Evolutionary conservation across 2,797 vertebrate genomes (phyloP).

Genomic region (Cirrhinus molitorella): DNA sequence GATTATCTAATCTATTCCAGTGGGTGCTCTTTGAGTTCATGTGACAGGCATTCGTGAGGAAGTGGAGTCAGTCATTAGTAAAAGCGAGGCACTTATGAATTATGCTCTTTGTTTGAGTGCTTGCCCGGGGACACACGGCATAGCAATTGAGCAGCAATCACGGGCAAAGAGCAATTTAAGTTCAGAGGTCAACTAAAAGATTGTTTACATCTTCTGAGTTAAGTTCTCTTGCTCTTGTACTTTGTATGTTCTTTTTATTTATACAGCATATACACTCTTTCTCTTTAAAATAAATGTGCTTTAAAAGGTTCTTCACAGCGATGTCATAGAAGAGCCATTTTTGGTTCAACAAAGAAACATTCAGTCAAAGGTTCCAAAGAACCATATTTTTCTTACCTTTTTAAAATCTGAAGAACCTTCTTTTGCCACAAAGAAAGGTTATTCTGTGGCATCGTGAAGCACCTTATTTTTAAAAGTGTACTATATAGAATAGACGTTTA

Average conservation of each 20-base stretch:
- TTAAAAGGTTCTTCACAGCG: no score
- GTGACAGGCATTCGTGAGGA: conserved; percentile 61
- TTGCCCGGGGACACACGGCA: conserved; percentile 54
- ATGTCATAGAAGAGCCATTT: no score
- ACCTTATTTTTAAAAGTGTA: no score
- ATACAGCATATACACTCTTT: not conserved
- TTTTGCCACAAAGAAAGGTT: no score
- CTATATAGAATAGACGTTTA: not conserved
- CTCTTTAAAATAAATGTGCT: no score
- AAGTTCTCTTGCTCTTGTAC: conserved; percentile 35
- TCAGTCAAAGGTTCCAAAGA: no score
- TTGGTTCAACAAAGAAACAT: no score
- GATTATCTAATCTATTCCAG: conserved; percentile 54
- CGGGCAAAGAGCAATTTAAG: conserved; percentile 50
- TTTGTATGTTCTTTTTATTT: conserved; percentile 22
- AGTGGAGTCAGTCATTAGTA: conserved; percentile 70
- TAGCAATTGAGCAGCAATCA: conserved; percentile 58
- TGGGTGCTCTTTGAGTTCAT: conserved; percentile 64
- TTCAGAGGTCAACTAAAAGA: conserved; percentile 68
- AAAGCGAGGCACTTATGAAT: conserved; percentile 72
- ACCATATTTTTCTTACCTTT: no score
- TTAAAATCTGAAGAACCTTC: no score
- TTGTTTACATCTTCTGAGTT: conserved; percentile 8
- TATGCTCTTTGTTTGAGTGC: conserved; percentile 74
- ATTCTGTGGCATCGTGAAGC: no score